Conservation (phyloP, 2,797 vertebrate genomes). For the Cynodonichthys magdalenae region DNA sequence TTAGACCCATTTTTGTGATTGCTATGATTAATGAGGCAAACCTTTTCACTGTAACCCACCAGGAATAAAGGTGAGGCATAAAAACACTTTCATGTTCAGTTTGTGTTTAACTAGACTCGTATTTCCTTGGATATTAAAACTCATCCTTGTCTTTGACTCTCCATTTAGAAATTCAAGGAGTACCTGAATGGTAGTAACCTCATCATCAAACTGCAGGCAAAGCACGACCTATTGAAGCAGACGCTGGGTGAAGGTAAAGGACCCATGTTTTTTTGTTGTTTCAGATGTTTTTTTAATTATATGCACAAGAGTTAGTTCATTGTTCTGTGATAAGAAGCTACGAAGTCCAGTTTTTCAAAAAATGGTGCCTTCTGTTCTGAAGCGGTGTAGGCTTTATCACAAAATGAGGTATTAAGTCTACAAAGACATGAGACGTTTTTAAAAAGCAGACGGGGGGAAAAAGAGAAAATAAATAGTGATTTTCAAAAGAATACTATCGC, state of each 20-base stretch:
- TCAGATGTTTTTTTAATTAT: constrained; percentile 29
- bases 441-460: background rate
- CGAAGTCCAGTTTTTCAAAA: constrained; percentile 38
- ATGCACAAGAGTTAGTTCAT: constrained; percentile 25
- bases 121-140: constrained; percentile 24
- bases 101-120: constrained; percentile 22
- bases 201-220: constrained; percentile 98
- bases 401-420: constrained; percentile 6
- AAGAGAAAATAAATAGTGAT: constrained; percentile 17
- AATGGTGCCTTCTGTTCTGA: constrained; percentile 10
- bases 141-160: constrained; percentile 31
- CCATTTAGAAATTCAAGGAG: constrained; percentile 95
- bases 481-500: constrained; percentile 40
- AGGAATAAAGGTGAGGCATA: too few relatives aligned
- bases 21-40: too few relatives aligned
- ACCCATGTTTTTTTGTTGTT: constrained; percentile 14
- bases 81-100: constrained; percentile 29
- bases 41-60: too few relatives aligned
- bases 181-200: constrained; percentile 99
- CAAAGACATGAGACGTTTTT: constrained; percentile 3
- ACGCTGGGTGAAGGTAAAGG: constrained; percentile 96
- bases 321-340: constrained; percentile 39
- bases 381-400: background rate
- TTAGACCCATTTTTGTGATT: too few relatives aligned
- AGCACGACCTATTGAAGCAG: constrained; percentile 97